These are phyloP conservation scores for Gavia stellata DNA, from an alignment of 2,113 vertebrate genomes.

Conservation along the genomic window DNA sequence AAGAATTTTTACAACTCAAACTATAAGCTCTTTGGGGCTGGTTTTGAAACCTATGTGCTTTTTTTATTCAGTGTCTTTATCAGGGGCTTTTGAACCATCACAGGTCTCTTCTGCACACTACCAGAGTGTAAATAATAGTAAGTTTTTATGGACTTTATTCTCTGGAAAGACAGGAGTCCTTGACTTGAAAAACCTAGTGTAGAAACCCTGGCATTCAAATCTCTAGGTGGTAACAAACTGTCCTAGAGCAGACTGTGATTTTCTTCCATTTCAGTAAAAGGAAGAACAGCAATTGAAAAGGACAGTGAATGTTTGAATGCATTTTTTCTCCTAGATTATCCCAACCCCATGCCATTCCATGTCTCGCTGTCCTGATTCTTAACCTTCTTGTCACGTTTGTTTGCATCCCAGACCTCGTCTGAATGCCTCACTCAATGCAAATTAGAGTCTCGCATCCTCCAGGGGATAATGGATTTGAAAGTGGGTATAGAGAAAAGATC, in stretches of 20 bases:
- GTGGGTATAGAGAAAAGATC: background rate
- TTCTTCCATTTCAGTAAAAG: constrained; percentile 17
- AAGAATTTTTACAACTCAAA: constrained; percentile 4
- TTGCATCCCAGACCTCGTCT: constrained; percentile 34
- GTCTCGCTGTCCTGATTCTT: constrained; percentile 18
- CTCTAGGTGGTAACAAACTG: background rate
- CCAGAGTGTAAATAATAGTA: constrained; percentile 31
- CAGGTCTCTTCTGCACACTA: background rate
- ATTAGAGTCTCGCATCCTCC: constrained; percentile 14
- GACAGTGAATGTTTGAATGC: background rate
- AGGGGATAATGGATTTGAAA: background rate
- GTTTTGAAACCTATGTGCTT: background rate
- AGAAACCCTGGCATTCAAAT: constrained; percentile 19
- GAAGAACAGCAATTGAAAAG: background rate
- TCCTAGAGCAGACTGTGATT: background rate
- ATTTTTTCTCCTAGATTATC: background rate
- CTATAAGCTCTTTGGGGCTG: constrained; percentile 25
- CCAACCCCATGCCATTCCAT: background rate
- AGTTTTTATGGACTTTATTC: background rate
- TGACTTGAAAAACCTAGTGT: background rate
- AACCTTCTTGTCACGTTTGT: constrained; percentile 35
- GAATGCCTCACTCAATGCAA: constrained; percentile 9
- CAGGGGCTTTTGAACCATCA: constrained; percentile 16
- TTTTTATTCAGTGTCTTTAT: constrained; percentile 18
- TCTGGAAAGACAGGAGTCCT: background rate